Conservation (phyloP, 1,140 invertebrate species). For the Ylistrum balloti region DNA sequence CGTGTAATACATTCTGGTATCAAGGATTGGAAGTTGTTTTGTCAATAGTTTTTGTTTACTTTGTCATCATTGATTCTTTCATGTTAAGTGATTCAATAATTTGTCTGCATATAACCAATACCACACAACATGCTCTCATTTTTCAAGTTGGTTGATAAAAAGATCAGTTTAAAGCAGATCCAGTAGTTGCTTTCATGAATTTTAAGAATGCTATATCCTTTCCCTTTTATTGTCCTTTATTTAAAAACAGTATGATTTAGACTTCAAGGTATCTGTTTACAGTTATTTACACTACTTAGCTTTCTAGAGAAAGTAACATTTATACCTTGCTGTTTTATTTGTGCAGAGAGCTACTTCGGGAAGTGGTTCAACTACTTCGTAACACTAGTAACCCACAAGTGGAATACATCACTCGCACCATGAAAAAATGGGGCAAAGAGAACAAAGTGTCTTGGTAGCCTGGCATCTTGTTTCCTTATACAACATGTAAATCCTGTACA, state of each 20-base stretch:
- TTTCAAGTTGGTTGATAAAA: not conserved
- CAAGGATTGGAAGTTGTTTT: no score
- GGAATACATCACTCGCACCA: conserved; percentile 92
- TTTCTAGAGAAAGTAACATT: not conserved
- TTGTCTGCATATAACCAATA: no score
- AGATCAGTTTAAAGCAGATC: not conserved
- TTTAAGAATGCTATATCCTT: not conserved
- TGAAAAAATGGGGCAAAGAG: conserved; percentile 95
- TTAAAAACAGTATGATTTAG: not conserved
- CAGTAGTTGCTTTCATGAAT: not conserved
- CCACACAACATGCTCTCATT: not conserved
- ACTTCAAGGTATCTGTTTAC: no score
- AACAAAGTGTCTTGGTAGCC: conserved; percentile 82
- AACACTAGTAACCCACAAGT: conserved; percentile 93
- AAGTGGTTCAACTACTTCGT: conserved; percentile 90
- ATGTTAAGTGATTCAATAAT: no score
- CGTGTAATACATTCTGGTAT: no score
- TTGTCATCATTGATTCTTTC: no score
- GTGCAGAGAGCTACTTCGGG: conserved; percentile 89
- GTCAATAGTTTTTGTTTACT: no score
- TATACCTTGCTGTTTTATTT: conserved; percentile 51
- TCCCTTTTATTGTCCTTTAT: not conserved
- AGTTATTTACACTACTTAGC: not conserved
- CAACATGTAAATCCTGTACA: conserved; percentile 1
- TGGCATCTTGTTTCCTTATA: not conserved